Base-by-base conservation (phyloP, 2,888 invertebrate genomes). In the Pyrochroa serraticornis region DNA sequence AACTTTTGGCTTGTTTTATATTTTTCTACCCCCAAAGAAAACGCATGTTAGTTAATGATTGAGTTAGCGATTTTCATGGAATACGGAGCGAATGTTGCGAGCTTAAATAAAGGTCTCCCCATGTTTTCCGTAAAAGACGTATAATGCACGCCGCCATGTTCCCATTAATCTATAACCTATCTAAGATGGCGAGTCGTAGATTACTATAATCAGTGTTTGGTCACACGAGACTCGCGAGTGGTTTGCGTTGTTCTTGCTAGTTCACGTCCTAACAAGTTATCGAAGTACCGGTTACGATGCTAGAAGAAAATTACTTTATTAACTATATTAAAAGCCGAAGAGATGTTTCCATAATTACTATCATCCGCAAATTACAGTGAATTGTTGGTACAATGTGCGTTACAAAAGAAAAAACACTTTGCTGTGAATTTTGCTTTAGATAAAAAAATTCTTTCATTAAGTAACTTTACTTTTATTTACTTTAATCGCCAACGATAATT, bases 131-230 rank as follows among this genome's bases (percentile, higher is more conserved):
- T 14, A 52, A 53, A 60, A 51, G 54, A 45, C 59, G 22, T 22
- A 51, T 59, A 60, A 58, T 62, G 45, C 60, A 64, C 57, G 59
- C 66, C 52, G 63, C 66, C 67, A 69, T 68, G 49, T 64, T 62
- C 58, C 65, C 56, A 65, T 60, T 60, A 60, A 60, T 60, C 60
- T 53, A 53, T 48, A 56, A 57, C 50, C 57, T 65, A 64, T 70
- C 66, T 67, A 68, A 68, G 72, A 72, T 71, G 69, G 70, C 69
- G 68, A 69, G 49, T 59, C 33, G 39, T 39, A 65, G 71, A 72
- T 72, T 70, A 69, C 68, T 66, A 66, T 70, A 71, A 72, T 70
- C 69, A 70, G 62, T 62, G 66, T 65, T 66, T 58, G 65, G 66
- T 67, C 66, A 68, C 67, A 69, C 69, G 67, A 67, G 62, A 65